Evolutionary conservation across 1,140 invertebrate species (phyloP).

Genomic region (Drosophila sturtevanti): DNA sequence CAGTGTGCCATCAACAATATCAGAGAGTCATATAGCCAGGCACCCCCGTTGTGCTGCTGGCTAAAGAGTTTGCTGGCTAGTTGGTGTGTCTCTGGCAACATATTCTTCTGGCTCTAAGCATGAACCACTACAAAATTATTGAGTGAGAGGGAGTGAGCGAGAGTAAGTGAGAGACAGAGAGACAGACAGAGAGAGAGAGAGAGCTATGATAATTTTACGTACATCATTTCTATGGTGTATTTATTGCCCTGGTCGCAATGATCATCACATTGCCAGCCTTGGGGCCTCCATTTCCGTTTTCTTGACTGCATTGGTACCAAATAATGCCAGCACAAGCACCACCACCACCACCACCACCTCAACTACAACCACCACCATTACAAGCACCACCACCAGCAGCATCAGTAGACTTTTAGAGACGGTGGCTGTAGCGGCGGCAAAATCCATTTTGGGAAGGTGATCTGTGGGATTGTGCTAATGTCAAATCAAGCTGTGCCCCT

Average conservation of each 20-base stretch:
- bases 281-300: slow-evolving; percentile 70
- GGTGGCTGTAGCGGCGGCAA: slow-evolving; percentile 61
- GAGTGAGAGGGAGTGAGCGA: background rate
- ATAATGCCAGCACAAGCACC: background rate
- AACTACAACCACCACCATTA: background rate
- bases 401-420: slow-evolving; percentile 11
- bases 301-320: slow-evolving; percentile 9
- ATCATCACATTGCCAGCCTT: slow-evolving; percentile 54
- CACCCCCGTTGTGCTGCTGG: slow-evolving; percentile 71
- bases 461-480: slow-evolving; percentile 82
- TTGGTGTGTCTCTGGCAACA: slow-evolving; percentile 37
- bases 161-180: background rate
- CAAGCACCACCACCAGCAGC: background rate
- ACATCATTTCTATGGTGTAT: slow-evolving; percentile 80
- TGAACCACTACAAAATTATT: background rate
- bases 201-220: slow-evolving; percentile 73
- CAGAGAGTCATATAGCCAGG: slow-evolving; percentile 39
- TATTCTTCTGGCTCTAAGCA: background rate
- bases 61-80: slow-evolving; percentile 41
- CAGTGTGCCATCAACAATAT: slow-evolving; percentile 53
- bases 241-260: slow-evolving; percentile 72
- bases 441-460: slow-evolving; percentile 81
- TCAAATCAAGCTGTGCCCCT: slow-evolving; percentile 83
- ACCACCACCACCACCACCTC: slow-evolving; percentile 4
- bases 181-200: background rate